Conservation (phyloP, 1,140 invertebrate genomes). For the Meloidogyne hapla region DNA sequence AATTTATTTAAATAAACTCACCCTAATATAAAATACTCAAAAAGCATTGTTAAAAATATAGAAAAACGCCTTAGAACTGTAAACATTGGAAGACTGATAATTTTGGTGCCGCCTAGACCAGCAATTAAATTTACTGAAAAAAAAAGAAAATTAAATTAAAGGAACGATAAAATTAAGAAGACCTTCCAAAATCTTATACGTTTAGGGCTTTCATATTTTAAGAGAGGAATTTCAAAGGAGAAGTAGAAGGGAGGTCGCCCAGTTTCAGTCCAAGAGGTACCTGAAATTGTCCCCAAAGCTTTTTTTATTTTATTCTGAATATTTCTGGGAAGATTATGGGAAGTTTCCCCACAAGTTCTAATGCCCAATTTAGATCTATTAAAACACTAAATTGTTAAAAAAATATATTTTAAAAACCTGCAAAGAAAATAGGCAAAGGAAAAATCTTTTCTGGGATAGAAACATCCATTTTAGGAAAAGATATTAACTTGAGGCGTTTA, state of each 20-base stretch:
- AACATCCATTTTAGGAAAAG: slow-evolving; percentile 71
- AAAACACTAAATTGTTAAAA: too few relatives aligned
- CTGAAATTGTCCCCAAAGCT: too few relatives aligned
- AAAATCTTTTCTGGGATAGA: slow-evolving; percentile 74
- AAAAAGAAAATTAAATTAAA: not conserved
- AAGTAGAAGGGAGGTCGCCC: too few relatives aligned
- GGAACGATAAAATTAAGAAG: too few relatives aligned
- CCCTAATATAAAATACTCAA: slow-evolving; percentile 83
- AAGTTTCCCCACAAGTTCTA: too few relatives aligned
- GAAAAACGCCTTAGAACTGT: slow-evolving; percentile 91
- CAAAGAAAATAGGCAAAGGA: slow-evolving; percentile 87
- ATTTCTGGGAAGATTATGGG: too few relatives aligned
- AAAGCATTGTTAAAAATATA: slow-evolving; percentile 95
- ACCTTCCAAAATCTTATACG: too few relatives aligned
- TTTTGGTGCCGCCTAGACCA: slow-evolving; percentile 93
- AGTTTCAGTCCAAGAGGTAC: too few relatives aligned
- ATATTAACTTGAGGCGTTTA: slow-evolving; percentile 74
- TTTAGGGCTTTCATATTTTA: too few relatives aligned
- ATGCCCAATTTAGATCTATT: too few relatives aligned
- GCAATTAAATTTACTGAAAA: slow-evolving; percentile 82
- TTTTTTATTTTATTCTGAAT: too few relatives aligned
- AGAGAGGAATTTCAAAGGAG: too few relatives aligned
- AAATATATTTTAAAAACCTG: slow-evolving; percentile 63
- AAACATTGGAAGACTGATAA: slow-evolving; percentile 95
- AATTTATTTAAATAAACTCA: slow-evolving; percentile 49